A percentile compares a stretch with the other conserved stretches of the same genome.
Evolutionary conservation across 64 coral and sea anemone species (phyloP).

Genomic region (Pocillopora damicornis): DNA sequence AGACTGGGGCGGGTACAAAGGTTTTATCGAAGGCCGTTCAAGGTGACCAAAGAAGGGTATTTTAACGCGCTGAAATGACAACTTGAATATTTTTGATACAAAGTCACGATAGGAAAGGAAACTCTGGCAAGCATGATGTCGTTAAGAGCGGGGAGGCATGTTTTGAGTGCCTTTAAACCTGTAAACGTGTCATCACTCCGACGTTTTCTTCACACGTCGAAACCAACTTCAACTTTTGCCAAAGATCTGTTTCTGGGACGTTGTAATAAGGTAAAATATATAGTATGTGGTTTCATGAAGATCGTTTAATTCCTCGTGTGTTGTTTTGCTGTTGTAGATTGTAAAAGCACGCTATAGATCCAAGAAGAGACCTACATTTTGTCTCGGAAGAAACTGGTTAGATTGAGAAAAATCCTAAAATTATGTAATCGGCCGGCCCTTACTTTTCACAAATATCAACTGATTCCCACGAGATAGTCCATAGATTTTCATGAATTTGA

Average conservation of each 20-base stretch:
- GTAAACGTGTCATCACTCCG: not conserved
- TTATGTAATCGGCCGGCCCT: too few species aligned
- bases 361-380: too few species aligned
- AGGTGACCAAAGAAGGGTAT: not conserved
- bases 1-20: slow-evolving; percentile 19
- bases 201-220: slow-evolving; percentile 36
- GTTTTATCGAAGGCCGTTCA: slow-evolving; percentile 4
- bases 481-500: too few species aligned
- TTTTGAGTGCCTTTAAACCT: slow-evolving; percentile 1
- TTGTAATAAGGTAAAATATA: slow-evolving; percentile 44
- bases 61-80: not conserved
- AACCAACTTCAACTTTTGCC: slow-evolving; percentile 41
- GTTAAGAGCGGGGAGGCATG: not conserved
- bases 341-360: too few species aligned
- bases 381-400: too few species aligned
- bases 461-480: too few species aligned
- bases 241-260: slow-evolving; percentile 64
- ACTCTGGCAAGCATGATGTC: not conserved
- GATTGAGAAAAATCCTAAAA: too few species aligned
- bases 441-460: too few species aligned
- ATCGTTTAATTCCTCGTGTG: not conserved
- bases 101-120: not conserved
- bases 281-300: not conserved
- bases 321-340: too few species aligned
- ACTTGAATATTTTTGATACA: not conserved